Evolutionary conservation across 2,797 vertebrate species (phyloP).

Genomic region (Paguma larvata): DNA sequence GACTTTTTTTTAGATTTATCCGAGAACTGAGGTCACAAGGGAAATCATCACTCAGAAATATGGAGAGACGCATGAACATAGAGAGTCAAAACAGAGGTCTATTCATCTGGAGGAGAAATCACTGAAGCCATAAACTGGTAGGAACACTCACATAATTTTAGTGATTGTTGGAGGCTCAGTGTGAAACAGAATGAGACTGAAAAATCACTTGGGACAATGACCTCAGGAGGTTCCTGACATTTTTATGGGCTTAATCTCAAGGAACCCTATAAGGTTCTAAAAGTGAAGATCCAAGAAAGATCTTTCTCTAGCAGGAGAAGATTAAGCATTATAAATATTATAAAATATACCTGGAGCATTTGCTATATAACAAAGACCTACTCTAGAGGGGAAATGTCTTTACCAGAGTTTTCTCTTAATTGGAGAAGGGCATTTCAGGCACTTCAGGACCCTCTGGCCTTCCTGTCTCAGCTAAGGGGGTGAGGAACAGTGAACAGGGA

Average conservation of each 20-base stretch:
- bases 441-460: neutral
- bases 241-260: neutral
- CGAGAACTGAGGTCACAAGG: neutral
- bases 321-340: neutral
- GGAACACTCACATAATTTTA: neutral
- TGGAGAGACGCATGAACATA: neutral
- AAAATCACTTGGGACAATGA: neutral
- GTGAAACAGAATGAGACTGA: neutral
- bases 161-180: neutral
- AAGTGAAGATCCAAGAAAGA: neutral
- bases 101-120: neutral
- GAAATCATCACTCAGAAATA: neutral
- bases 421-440: neutral
- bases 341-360: neutral
- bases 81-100: neutral
- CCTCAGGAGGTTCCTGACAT: too few relatives aligned
- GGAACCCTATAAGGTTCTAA: neutral
- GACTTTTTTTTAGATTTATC: neutral
- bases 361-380: neutral
- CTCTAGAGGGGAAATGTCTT: neutral
- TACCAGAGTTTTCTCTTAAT: too few relatives aligned
- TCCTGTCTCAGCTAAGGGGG: neutral
- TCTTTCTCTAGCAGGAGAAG: neutral
- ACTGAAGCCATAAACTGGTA: neutral
- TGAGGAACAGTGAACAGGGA: neutral